Base-by-base conservation (phyloP, 2,113 vertebrate genomes). In the Conger conger region DNA sequence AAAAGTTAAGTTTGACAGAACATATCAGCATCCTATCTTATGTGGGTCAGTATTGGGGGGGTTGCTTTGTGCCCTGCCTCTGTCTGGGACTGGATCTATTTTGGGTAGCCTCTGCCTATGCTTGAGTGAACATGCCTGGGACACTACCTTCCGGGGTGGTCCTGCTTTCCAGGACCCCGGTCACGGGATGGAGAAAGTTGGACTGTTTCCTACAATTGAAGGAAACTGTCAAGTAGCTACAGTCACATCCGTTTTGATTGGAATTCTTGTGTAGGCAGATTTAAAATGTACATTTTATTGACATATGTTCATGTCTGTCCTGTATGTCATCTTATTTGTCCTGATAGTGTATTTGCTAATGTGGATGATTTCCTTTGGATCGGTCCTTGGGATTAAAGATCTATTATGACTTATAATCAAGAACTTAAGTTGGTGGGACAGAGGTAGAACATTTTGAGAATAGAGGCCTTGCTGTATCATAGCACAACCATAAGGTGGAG, bases 401-500 rank as follows among this genome's bases (percentile, higher is more conserved):
- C n/a, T n/a, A n/a, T n/a, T n/a, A n/a, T n/a, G n/a, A n/a, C n/a
- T n/a, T n/a, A n/a, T n/a, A n/a, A n/a, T n/a, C n/a, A 57, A 20
- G 54, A 57, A 57, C 54, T 57, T 20, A 16, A 57, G 54, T 1
- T 27, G n/a, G 68, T 13, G 18, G 38, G 35, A 42, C 60, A 54
- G 84, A 86, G 80, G 84, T 82, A 86, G 80, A 82, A 50, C 42
- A 27, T 73, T 40, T 30, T 50, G 79, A 45, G 42, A 54, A 33
- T 37, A 33, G 79, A 73, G 27, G 57, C n/a, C 5, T 79, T 81
- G 79, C 38, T 76, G 60, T 40, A 53, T 53, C 84, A 82, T 18
- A 57, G 50, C 54, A 50, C 53, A 68, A 76, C 79, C 86, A 89
- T 82, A 30, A 87, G 86, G 82, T 89, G 88, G 82, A 57, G 83